Base-by-base conservation (phyloP, 2,113 vertebrate genomes). In the Sclerurus mexicanus region DNA sequence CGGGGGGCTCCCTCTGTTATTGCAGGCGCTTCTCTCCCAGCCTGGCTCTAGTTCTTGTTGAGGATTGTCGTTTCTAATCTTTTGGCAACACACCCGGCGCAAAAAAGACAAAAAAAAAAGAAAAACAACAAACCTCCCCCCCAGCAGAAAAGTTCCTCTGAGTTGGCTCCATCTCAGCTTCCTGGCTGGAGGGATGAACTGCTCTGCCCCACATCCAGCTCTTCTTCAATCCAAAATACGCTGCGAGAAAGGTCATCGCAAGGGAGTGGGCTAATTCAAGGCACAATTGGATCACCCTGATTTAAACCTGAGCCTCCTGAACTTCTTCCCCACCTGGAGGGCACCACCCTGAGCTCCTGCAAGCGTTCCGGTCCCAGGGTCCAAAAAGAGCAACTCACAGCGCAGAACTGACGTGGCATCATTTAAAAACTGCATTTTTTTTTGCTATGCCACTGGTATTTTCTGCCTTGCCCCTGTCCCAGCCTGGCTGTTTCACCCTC, bases 51-150 rank as follows among this genome's bases (percentile, higher is more conserved):
- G 2, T 74, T 52, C 89, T 69, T 40, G 56, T 44, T 62, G 79
- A 52, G 60, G 62, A 82, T 81, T 82, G 93, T 87, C 55, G 10
- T 90, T 87, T 69, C 86, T 93, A 94, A 97, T 96, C 94, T 95
- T 68, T 96, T 97, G 97, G 97, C 94, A 73, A 52, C 17, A 4
- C 1, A 0, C 46, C 1, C 12, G 1, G 71, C 0, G 14, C 6
- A 42, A 39, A 33, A 16, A 44, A 67, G 84, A 77, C 56, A n/a
- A 75, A 46, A 63, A 85, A 68, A 47, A 35, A 24, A 31, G 19
- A 31, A n/a, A 53, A 56, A 31, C 31, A 31, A 25, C 22, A 14
- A 14, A 13, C 31, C 55, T 11, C 31, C 31, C 31, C 1, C 4
- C 4, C 25, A 39, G 39, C 11, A 66, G 52, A 72, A 46, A 92